phyloP scores from a whole-genome alignment of 2,113 vertebrate species.

The Oreochromis niloticus region DNA sequence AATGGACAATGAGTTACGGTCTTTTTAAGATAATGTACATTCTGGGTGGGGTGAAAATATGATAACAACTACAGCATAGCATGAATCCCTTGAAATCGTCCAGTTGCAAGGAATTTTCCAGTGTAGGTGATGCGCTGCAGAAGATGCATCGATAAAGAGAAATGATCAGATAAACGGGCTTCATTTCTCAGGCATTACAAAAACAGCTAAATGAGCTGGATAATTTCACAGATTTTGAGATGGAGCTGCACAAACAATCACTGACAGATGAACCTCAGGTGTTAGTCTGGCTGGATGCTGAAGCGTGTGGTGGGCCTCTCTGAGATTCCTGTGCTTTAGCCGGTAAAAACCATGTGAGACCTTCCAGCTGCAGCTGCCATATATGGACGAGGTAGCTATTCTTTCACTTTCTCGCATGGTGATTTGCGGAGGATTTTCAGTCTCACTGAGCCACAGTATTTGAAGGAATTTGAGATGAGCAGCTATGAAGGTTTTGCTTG shows the following conservation, averaged over 20 bases:
- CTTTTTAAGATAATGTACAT: neutral
- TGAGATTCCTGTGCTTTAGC: neutral
- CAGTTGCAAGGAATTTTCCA: neutral
- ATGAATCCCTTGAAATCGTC: neutral
- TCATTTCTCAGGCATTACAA: neutral
- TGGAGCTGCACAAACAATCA: neutral
- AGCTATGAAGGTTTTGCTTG: neutral
- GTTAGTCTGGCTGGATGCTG: neutral
- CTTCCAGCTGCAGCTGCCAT: slow-evolving; percentile 19
- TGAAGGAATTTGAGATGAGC: slow-evolving; percentile 9
- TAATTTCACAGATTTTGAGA: neutral
- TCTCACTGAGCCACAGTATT: neutral
- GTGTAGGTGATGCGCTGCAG: neutral
- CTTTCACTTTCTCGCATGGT: neutral
- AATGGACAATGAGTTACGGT: neutral
- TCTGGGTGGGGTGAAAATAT: neutral
- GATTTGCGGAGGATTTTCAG: neutral
- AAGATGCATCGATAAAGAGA: neutral
- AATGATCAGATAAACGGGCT: neutral
- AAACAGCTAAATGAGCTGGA: neutral
- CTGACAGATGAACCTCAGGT: neutral
- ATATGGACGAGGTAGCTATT: slow-evolving; percentile 35
- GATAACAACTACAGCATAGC: neutral
- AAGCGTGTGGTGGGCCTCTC: neutral
- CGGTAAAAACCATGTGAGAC: neutral